Conservation (phyloP, 2,888 invertebrate species). For the Elmis aenea region DNA sequence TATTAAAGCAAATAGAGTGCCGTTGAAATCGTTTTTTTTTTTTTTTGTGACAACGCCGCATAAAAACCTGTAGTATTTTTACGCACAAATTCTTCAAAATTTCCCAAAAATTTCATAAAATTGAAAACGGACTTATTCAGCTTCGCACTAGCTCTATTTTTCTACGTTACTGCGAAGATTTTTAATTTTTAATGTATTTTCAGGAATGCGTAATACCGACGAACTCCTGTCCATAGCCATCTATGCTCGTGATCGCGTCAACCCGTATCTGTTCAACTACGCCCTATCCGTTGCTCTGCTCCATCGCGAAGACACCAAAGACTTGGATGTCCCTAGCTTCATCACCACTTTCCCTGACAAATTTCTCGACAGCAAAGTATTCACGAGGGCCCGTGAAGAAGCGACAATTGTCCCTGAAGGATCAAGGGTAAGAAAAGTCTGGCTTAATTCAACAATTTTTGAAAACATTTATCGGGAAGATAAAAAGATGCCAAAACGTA, state of each 20-base stretch:
- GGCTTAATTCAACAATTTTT: too few relatives aligned
- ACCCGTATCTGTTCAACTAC: slow-evolving; percentile 77
- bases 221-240: slow-evolving; percentile 67
- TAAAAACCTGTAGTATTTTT: too few relatives aligned
- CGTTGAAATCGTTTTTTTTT: too few relatives aligned
- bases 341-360: slow-evolving; percentile 77
- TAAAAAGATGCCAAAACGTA: too few relatives aligned
- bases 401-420: slow-evolving; percentile 50
- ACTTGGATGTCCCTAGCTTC: slow-evolving; percentile 66
- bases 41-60: too few relatives aligned
- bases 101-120: too few relatives aligned
- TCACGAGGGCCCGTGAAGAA: slow-evolving; percentile 66
- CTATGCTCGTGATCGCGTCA: slow-evolving; percentile 66
- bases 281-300: slow-evolving; percentile 69
- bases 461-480: too few relatives aligned
- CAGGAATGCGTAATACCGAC: slow-evolving; percentile 64
- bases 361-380: slow-evolving; percentile 70
- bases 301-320: slow-evolving; percentile 66
- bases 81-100: too few relatives aligned
- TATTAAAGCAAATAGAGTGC: too few relatives aligned
- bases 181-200: slow-evolving; percentile 9
- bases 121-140: too few relatives aligned
- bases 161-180: too few relatives aligned
- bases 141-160: too few relatives aligned
- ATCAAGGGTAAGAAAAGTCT: not conserved